Conservation (phyloP, 2,888 invertebrate genomes). For the Cantharis rustica region DNA sequence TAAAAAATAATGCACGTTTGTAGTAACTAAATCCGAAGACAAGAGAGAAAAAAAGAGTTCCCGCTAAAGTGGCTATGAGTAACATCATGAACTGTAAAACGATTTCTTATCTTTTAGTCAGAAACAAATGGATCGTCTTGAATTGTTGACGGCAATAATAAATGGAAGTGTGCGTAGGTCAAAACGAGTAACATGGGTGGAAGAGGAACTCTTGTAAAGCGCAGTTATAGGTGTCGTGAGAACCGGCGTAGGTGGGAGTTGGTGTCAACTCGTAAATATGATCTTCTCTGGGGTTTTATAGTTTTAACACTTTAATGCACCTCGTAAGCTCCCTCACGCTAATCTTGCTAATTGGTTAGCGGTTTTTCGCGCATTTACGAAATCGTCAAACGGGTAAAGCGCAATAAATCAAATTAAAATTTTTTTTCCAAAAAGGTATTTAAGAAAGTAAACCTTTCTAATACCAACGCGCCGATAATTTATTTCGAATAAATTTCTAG, state of each 20-base stretch:
- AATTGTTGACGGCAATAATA: conserved; percentile 36
- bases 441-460: conserved; percentile 5
- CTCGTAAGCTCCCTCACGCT: not conserved
- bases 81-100: conserved; percentile 18
- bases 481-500: not conserved
- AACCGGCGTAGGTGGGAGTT: conserved; percentile 42
- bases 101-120: conserved; percentile 25
- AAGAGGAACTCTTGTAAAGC: conserved; percentile 39
- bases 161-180: conserved; percentile 42
- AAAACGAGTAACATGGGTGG: conserved; percentile 37
- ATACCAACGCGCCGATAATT: not conserved
- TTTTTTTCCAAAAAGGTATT: not conserved
- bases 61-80: conserved; percentile 4
- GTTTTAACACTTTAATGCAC: not conserved
- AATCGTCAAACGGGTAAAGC: not conserved
- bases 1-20: not conserved
- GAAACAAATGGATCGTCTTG: conserved; percentile 28
- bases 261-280: conserved; percentile 35
- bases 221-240: conserved; percentile 44
- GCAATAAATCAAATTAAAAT: conserved; percentile 5
- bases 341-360: conserved; percentile 13
- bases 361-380: conserved; percentile 3
- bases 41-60: conserved; percentile 8
- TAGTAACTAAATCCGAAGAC: not conserved
- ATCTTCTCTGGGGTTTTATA: conserved; percentile 11